Base-by-base conservation (phyloP, 2,888 invertebrate genomes). In the Neoitamus cyanurus region DNA sequence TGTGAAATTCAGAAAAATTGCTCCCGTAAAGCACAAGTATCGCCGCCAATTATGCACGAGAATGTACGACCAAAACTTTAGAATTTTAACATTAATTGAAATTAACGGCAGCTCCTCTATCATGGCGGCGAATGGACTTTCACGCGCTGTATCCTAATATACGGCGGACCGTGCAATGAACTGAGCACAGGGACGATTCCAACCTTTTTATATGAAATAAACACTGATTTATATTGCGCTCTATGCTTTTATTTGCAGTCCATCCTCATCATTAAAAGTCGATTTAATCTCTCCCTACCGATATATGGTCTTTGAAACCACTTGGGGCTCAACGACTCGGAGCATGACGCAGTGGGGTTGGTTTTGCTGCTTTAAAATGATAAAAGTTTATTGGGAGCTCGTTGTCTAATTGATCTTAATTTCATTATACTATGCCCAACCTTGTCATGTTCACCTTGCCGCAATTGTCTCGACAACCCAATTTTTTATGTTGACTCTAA, bases 1-100 rank as follows among this genome's bases (percentile, higher is more conserved):
- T n/a, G 73, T 46, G 4, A 83, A 58, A 42, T 83, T 75, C n/a
- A 86, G 42, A 42, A 85, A 36, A 15, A 69, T 70, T n/a, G 83
- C 28, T 11, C 80, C 46, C 30, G 83, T 72, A 11, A 85, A 25
- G 37, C 82, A 75, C 1, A 84, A 42, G 46, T 84, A 85, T 0
- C 84, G 77, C 6, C 83, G 68, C 46, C 72, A 85, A 31, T 83
- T 83, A 30, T 84, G 77, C 7, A 72, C 83, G 20, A 86, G 80
- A 78, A 86, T 70, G 7, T 84, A 84, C 13, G 68, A 69, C 69
- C 69, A 83, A 69, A 83, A 83, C 69, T 83, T 83, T 1, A 83
- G 28, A 69, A 83, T 83, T 83, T 83, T 83, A 15, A 83, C 69
- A 11, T 68, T 83, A 11, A 83, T 68, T 69, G 82, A 83, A 36